A percentile compares a stretch with the other conserved stretches of the same genome.
Conservation (phyloP, 2,888 invertebrate genomes). For the Zeuzera pyrina region DNA sequence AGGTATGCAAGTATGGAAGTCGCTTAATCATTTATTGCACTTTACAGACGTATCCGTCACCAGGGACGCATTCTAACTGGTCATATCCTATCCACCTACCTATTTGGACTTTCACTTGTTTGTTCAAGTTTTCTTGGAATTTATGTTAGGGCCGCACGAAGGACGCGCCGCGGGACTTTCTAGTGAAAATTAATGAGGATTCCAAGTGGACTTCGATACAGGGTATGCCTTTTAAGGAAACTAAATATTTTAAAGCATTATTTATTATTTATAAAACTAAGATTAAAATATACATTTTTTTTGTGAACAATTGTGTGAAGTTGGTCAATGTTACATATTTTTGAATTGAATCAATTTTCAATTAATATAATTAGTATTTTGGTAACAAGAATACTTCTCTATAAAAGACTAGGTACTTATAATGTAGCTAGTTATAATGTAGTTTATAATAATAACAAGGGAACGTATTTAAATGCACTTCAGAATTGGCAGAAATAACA, state of each 20-base stretch:
- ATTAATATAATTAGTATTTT: no score
- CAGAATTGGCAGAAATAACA: no score
- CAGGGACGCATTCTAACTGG: constrained; percentile 51
- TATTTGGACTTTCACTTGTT: constrained; percentile 59
- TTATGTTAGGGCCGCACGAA: constrained; percentile 56
- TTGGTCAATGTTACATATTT: not conserved
- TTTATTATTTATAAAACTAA: no score
- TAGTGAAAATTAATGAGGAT: constrained; percentile 58
- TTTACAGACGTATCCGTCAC: constrained; percentile 44
- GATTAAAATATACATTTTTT: not conserved
- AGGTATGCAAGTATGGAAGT: constrained; percentile 9
- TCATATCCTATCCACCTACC: constrained; percentile 25
- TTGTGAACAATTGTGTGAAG: not conserved
- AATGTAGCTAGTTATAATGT: no score
- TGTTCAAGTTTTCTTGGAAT: constrained; percentile 58
- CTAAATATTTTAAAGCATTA: no score
- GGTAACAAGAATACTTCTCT: no score
- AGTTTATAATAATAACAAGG: no score
- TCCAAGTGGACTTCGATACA: constrained; percentile 29
- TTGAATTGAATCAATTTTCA: no score
- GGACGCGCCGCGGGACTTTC: constrained; percentile 40
- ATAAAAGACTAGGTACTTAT: no score
- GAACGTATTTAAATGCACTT: no score
- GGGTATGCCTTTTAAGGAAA: not conserved
- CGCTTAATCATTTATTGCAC: constrained; percentile 32